Base-by-base conservation (phyloP, 2,888 invertebrate species). In the Habrosyne pyritoides region DNA sequence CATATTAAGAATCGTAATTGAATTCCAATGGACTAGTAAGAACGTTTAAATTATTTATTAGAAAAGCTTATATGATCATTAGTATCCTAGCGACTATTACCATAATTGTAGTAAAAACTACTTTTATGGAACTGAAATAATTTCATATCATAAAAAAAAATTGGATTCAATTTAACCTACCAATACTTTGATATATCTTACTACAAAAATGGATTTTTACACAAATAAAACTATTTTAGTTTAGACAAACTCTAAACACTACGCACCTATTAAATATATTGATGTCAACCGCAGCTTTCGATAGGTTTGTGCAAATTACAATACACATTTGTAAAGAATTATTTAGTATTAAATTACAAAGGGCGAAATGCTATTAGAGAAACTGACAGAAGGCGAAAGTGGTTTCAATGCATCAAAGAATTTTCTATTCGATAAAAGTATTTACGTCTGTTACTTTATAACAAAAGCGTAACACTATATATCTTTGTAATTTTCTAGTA, bases 291-390 rank as follows among this genome's bases (percentile, higher is more conserved):
- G n/a, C 33, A 33, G 33, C n/a, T n/a, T n/a, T 33, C 33, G n/a
- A 33, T 33, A 33, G 33, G 12, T 33, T n/a, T 33, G 30, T 12
- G 33, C n/a, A 33, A 33, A 33, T 6, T n/a, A n/a, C n/a, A 30
- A 30, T 30, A 30, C 30, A 30, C 28, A 33, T 33, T 33, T 6
- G 33, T 18, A 42, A 6, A 42, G 18, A 64, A 61, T n/a, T n/a
- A n/a, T n/a, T n/a, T n/a, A 61, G 60, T 64, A 64, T 68, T 60
- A 57, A 59, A 56, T 66, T 61, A 62, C 66, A 68, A 57, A 58
- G 56, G 59, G 47, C 48, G 62, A 64, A 68, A 68, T 64, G 60
- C 66, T 57, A 60, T 61, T 66, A 56, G 51, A 53, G 69, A 68
- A 66, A 68, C 55, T 54, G 60, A 68, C 59, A 64, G 66, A 66